Base-by-base conservation (phyloP, 2,888 invertebrate species). In the Esperia sulphurella region DNA sequence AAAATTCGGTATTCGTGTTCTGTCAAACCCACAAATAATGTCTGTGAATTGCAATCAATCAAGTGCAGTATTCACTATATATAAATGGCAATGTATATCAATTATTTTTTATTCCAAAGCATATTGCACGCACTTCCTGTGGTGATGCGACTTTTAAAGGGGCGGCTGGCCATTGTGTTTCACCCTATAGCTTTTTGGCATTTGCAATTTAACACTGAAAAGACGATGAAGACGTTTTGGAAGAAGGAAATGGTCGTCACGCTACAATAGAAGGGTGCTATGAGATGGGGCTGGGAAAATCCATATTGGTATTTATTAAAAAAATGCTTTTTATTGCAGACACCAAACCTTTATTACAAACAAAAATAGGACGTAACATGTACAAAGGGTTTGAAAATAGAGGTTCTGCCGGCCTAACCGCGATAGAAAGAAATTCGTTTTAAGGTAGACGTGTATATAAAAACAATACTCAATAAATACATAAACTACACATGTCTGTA, bases 81-180 rank as follows among this genome's bases (percentile, higher is more conserved):
- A 35, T 35, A n/a, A n/a, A 39, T 14, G 12, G 14, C 4, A 14
- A 8, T 39, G n/a, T 39, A 14, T 39, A 13, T 14, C 8, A n/a
- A 39, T 14, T 35, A 61, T 53, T 54, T 58, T 60, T 62, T 54
- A 52, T 59, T 55, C 58, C 55, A 59, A 61, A 65, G 41, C 59
- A 59, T 53, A 66, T 66, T 57, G 65, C 48, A 52, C 59, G 63
- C 52, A 62, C 61, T 68, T 66, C 69, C 67, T 63, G 60, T 61
- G 67, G 64, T 52, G 4, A 5, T 39, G 13, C 3, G 33, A 33
- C 33, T 33, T 33, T 33, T 6, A 57, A 39, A 37, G 53, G 50
- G 51, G 49, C 47, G 45, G 29, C 38, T 58, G 57, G 31, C 66
- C 50, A 65, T 67, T 68, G 67, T 71, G 43, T 57, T 59, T 54